Percentiles rank a stretch among this genome's conserved stretches.
Evolutionary conservation across 2,888 invertebrate genomes (phyloP).

Genomic region (Aelia acuminata): DNA sequence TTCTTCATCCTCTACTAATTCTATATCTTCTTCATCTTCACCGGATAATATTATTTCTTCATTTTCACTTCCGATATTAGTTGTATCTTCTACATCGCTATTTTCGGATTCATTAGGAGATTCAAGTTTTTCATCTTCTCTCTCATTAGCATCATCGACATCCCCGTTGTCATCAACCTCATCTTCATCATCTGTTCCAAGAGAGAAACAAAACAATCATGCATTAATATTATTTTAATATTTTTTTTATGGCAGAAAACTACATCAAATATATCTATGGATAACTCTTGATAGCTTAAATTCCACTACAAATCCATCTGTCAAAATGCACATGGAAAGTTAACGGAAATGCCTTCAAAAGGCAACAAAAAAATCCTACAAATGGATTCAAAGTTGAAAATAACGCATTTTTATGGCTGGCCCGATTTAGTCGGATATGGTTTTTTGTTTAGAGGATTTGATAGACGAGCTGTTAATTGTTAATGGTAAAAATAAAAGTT

Average conservation of each 20-base stretch:
- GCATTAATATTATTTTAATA: too few relatives aligned
- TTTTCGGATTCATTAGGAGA: constrained; percentile 67
- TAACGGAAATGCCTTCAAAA: too few relatives aligned
- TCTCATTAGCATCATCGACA: too few relatives aligned
- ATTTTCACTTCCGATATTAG: constrained; percentile 34
- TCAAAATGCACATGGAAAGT: too few relatives aligned
- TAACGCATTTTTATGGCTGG: too few relatives aligned
- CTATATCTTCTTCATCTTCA: constrained; percentile 60
- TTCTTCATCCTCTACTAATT: constrained; percentile 68
- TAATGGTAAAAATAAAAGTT: too few relatives aligned
- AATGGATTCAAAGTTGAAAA: too few relatives aligned
- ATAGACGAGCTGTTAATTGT: too few relatives aligned
- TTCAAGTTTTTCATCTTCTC: constrained; percentile 69
- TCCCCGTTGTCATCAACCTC: constrained; percentile 66
- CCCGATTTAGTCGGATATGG: too few relatives aligned
- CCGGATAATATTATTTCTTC: constrained; percentile 55
- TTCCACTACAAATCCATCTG: too few relatives aligned
- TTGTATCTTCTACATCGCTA: not conserved
- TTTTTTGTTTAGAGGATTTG: too few relatives aligned
- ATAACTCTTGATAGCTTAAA: not conserved
- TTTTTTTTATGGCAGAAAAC: not conserved
- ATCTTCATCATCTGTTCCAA: constrained; percentile 68
- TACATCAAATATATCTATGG: not conserved
- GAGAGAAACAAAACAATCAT: not conserved
- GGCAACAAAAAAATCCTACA: too few relatives aligned